Evolutionary conservation across 2,113 vertebrate genomes (phyloP).

Genomic region (Pangasianodon gigas): DNA sequence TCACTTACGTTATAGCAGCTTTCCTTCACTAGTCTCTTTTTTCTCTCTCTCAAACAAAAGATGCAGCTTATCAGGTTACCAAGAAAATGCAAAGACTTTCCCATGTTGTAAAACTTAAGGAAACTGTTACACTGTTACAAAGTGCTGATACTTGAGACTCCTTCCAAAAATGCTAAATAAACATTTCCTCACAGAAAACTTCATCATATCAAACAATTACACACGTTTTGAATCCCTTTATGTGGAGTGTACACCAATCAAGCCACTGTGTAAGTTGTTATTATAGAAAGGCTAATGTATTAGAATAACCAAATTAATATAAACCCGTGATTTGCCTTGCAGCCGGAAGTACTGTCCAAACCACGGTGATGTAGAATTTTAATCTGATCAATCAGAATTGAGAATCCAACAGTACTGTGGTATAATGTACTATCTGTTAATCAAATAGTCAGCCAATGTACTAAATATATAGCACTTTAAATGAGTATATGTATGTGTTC

Average conservation of each 20-base stretch:
- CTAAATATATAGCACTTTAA: not conserved
- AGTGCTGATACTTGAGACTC: not conserved
- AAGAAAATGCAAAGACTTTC: not conserved
- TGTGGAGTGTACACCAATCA: not conserved
- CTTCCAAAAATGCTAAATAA: not conserved
- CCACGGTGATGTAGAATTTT: not conserved
- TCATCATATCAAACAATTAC: not conserved
- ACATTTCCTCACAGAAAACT: not conserved
- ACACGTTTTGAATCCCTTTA: not conserved
- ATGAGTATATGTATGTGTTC: not conserved
- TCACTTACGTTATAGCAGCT: not conserved
- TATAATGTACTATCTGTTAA: not conserved
- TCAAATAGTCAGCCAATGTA: not conserved
- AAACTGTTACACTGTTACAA: not conserved
- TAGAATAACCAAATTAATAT: not conserved
- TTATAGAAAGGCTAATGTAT: not conserved
- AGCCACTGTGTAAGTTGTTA: not conserved
- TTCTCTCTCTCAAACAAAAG: not conserved
- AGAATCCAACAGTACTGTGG: not conserved
- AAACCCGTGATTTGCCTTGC: not conserved
- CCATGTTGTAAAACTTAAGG: not conserved
- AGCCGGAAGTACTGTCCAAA: not conserved
- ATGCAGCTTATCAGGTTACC: not conserved
- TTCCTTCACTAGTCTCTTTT: not conserved
- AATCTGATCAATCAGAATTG: not conserved